phyloP scores from a whole-genome alignment of 92 coral and sea anemone species.

The Palythoa grandiflora region DNA sequence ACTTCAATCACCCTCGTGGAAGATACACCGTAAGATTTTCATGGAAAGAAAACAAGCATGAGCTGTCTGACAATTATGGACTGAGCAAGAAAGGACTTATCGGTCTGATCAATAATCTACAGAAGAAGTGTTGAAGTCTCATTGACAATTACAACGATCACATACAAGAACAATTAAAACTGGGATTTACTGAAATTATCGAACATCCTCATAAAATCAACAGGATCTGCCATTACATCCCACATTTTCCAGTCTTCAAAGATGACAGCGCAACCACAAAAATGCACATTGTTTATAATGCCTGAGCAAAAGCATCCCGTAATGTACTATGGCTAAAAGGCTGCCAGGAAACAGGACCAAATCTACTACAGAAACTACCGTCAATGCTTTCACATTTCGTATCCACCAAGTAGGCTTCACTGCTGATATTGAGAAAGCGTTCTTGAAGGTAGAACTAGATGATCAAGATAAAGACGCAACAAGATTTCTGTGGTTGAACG shows the following conservation, averaged over 20 bases:
- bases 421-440: slow-evolving; percentile 16
- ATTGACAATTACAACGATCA: not conserved
- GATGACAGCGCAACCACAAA: slow-evolving; percentile 16
- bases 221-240: slow-evolving; percentile 18
- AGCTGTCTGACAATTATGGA: slow-evolving; percentile 8
- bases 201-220: not conserved
- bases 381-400: slow-evolving; percentile 20
- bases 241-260: slow-evolving; percentile 26
- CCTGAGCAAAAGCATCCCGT: slow-evolving; percentile 21
- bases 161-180: slow-evolving; percentile 8
- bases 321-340: not conserved
- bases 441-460: slow-evolving; percentile 20
- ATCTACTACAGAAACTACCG: slow-evolving; percentile 21
- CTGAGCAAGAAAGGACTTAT: slow-evolving; percentile 12
- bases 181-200: not conserved
- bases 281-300: slow-evolving; percentile 34
- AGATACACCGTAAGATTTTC: slow-evolving; percentile 8
- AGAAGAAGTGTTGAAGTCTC: slow-evolving; percentile 2
- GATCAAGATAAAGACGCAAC: slow-evolving; percentile 21
- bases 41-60: slow-evolving; percentile 17
- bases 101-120: not conserved
- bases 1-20: not conserved
- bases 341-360: slow-evolving; percentile 34
- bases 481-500: slow-evolving; percentile 25
- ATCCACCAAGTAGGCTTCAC: not conserved